Evolutionary conservation across 2,888 invertebrate species (phyloP).

Genomic region (Cistogaster globosa): DNA sequence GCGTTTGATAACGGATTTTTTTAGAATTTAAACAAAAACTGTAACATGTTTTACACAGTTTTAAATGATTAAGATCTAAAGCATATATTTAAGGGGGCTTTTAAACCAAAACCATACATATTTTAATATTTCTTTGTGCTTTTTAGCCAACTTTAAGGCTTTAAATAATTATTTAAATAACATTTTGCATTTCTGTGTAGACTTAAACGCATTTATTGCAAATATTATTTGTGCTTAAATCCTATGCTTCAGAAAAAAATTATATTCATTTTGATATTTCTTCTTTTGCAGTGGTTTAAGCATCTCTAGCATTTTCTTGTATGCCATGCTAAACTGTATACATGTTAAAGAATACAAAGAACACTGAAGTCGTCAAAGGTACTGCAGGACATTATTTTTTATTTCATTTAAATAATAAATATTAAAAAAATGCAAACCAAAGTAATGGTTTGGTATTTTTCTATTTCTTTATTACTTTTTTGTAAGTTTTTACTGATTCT

Average conservation of each 20-base stretch:
- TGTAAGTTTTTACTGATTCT: neutral
- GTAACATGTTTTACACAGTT: neutral
- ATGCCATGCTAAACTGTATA: neutral
- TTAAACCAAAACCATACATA: neutral
- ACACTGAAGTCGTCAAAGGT: conserved; percentile 1
- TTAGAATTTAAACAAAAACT: neutral
- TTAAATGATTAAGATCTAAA: neutral
- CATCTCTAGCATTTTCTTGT: neutral
- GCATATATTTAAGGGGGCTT: neutral
- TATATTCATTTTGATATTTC: conserved; percentile 1
- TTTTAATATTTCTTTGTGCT: too few relatives aligned
- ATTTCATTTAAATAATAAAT: conserved; percentile 24
- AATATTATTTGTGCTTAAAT: too few relatives aligned
- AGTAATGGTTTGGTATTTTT: neutral
- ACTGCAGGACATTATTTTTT: conserved; percentile 9
- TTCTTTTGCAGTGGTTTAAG: neutral
- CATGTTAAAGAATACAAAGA: conserved; percentile 8
- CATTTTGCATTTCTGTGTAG: neutral
- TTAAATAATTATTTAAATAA: conserved; percentile 3
- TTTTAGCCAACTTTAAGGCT: conserved; percentile 13
- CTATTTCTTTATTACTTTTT: conserved; percentile 22
- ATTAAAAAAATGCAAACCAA: neutral
- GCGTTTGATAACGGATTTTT: neutral
- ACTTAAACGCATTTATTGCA: neutral
- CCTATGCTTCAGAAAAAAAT: too few relatives aligned